Percentiles rank a stretch among this genome's conserved stretches.
phyloP scores from a whole-genome alignment of 2,113 vertebrate species.

The Tauraco erythrolophus region DNA sequence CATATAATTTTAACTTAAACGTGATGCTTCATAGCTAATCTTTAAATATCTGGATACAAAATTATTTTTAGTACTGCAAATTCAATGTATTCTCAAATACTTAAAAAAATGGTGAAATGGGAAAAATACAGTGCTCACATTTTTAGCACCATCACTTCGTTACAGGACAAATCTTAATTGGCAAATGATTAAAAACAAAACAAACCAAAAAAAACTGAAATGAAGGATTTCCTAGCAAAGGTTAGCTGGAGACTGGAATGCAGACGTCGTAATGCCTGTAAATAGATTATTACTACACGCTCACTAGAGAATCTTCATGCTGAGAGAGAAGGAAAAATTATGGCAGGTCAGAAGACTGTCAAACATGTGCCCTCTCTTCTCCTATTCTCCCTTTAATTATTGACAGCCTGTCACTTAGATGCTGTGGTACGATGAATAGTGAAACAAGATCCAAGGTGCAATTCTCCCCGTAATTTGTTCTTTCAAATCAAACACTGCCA shows the following conservation, averaged over 20 bases:
- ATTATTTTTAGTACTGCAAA: background rate
- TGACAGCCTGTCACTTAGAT: slow-evolving; percentile 17
- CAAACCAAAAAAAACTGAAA: background rate
- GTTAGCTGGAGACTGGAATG: background rate
- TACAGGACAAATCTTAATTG: background rate
- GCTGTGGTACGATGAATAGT: background rate
- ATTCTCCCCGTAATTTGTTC: background rate
- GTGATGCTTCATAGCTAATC: background rate
- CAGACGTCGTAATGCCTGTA: background rate
- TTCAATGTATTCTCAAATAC: background rate
- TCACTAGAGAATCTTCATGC: slow-evolving; percentile 27
- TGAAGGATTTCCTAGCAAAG: background rate
- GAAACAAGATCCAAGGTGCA: background rate
- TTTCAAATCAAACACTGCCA: slow-evolving; percentile 64
- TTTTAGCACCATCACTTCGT: background rate
- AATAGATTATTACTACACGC: background rate
- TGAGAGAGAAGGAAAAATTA: slow-evolving; percentile 41
- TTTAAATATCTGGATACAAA: background rate
- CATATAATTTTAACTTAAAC: background rate
- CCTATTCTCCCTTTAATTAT: background rate
- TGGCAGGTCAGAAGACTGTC: slow-evolving; percentile 40
- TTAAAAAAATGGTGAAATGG: background rate
- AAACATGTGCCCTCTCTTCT: slow-evolving; percentile 36
- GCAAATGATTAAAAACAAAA: background rate
- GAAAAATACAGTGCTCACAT: background rate